A percentile compares a stretch with the other conserved stretches of the same genome.
phyloP scores from a whole-genome alignment of 2,113 vertebrate species.

The Trogon melanurus region DNA sequence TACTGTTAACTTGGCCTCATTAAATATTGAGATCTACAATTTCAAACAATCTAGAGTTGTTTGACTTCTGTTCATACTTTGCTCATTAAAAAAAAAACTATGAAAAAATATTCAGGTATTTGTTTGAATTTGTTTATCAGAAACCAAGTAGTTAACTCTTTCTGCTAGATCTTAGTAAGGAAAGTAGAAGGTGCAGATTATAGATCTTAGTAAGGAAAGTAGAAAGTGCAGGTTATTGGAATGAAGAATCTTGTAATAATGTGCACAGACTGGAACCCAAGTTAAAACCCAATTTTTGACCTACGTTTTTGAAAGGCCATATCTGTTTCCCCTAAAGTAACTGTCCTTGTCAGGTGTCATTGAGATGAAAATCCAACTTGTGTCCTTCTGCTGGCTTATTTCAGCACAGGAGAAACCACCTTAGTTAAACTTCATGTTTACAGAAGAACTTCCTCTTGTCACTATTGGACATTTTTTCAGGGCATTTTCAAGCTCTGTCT shows the following conservation, averaged over 20 bases:
- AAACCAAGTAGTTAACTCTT: constrained; percentile 17
- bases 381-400: neutral
- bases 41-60: neutral
- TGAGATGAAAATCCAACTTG: neutral
- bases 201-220: neutral
- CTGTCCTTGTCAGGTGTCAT: neutral
- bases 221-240: neutral
- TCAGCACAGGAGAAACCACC: neutral
- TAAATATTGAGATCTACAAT: constrained; percentile 33
- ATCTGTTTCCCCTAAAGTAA: neutral
- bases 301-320: neutral
- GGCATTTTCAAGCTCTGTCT: neutral
- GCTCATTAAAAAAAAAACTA: neutral
- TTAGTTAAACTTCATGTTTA: neutral
- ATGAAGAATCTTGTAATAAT: neutral
- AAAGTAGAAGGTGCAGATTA: neutral
- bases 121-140: constrained; percentile 31
- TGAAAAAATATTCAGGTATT: constrained; percentile 3
- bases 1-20: constrained; percentile 53
- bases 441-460: neutral
- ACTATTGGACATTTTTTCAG: neutral
- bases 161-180: constrained; percentile 11
- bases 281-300: neutral
- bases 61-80: neutral
- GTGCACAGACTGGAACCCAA: neutral